These are phyloP conservation scores for Mactromeris polynyma DNA, from an alignment of 2,888 invertebrate species.

Conservation along the genomic window DNA sequence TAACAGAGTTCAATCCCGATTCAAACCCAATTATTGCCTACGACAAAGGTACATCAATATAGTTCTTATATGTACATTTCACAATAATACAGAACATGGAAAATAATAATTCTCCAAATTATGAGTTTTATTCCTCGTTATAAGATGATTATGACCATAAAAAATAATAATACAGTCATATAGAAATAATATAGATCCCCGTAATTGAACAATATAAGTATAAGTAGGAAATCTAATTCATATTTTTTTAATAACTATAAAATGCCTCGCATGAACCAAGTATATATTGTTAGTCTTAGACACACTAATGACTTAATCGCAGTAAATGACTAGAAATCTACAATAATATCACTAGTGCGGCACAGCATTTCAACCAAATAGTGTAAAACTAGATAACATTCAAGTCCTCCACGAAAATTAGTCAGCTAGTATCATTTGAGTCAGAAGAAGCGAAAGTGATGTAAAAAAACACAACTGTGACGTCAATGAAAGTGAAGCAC, in stretches of 20 bases:
- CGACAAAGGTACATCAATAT: background rate
- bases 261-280: background rate
- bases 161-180: background rate
- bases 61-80: background rate
- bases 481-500: background rate
- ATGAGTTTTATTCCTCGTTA: background rate
- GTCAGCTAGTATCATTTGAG: background rate
- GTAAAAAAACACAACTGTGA: background rate
- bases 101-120: conserved; percentile 7
- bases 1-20: background rate
- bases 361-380: background rate
- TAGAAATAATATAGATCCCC: background rate
- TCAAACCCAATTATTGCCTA: background rate
- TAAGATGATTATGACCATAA: background rate
- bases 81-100: background rate
- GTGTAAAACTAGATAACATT: background rate
- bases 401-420: background rate
- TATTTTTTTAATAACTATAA: conserved; percentile 16
- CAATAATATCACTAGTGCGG: background rate
- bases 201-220: background rate
- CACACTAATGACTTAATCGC: background rate
- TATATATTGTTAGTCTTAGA: conserved; percentile 7
- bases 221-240: conserved; percentile 10
- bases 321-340: conserved; percentile 16
- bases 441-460: background rate